Evolutionary conservation across 2,113 vertebrate genomes (phyloP).

Genomic region (Formicarius rufipectus): DNA sequence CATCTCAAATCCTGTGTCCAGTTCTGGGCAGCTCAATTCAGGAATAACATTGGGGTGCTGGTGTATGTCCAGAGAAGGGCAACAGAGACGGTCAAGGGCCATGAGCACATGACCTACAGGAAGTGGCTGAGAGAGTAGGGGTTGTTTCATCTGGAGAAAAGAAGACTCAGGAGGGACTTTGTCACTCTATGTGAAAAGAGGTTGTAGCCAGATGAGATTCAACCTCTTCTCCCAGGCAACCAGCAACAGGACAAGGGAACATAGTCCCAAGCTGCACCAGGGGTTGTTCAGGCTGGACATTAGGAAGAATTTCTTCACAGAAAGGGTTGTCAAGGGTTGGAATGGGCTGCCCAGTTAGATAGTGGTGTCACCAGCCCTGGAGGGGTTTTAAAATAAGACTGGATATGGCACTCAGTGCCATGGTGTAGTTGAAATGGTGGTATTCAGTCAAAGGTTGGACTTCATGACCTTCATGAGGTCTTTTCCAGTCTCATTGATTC

Average conservation of each 20-base stretch:
- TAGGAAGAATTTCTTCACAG: neutral
- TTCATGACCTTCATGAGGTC: neutral
- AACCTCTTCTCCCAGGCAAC: neutral
- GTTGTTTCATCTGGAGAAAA: neutral
- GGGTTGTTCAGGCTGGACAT: neutral
- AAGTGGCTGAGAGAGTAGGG: neutral
- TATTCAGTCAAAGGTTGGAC: neutral
- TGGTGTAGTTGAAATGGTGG: neutral
- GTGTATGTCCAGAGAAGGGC: neutral
- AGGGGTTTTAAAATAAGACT: neutral
- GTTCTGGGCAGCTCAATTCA: neutral
- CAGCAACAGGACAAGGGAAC: neutral
- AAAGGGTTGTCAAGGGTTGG: neutral
- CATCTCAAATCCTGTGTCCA: rapidly evolving
- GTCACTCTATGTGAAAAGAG: neutral
- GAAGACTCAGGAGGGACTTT: neutral
- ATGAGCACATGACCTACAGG: neutral
- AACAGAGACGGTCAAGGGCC: neutral
- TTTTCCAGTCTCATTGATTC: neutral
- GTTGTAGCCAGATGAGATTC: rapidly evolving
- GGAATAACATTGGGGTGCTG: neutral
- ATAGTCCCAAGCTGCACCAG: neutral
- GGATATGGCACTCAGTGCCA: neutral
- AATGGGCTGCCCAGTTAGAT: neutral
- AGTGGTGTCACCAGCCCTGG: neutral